Percentiles rank a stretch among this genome's conserved stretches.
These are phyloP conservation scores for Drosophila anomalata DNA, from an alignment of 2,888 invertebrate species.

Conservation along the genomic window DNA sequence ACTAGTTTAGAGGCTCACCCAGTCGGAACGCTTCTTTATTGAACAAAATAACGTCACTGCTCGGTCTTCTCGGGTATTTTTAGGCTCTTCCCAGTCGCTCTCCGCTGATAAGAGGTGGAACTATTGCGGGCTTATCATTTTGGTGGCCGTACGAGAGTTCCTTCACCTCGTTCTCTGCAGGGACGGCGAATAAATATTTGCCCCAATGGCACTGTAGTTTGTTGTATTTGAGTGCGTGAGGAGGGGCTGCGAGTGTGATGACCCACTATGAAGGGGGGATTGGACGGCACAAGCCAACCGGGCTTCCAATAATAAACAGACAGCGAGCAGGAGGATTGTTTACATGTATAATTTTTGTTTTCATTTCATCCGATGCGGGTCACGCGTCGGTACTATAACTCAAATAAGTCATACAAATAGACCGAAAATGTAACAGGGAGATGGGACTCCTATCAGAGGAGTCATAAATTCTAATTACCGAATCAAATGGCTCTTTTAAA, in stretches of 20 bases:
- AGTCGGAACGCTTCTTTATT: constrained; percentile 25
- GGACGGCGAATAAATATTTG: constrained; percentile 49
- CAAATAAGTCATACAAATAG: constrained; percentile 13
- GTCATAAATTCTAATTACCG: neutral
- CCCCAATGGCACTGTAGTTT: constrained; percentile 36
- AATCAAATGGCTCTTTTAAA: neutral
- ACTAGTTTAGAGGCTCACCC: constrained; percentile 24
- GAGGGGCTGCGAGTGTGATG: constrained; percentile 39
- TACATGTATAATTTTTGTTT: constrained; percentile 36
- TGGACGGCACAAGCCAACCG: constrained; percentile 67
- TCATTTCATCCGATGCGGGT: constrained; percentile 43
- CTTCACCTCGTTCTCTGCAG: constrained; percentile 64
- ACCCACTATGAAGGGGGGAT: constrained; percentile 51
- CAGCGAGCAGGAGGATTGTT: constrained; percentile 17
- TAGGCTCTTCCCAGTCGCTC: constrained; percentile 23
- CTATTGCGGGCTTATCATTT: constrained; percentile 66
- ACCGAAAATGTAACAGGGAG: neutral
- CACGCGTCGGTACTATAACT: constrained; percentile 32
- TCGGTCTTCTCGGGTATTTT: constrained; percentile 11
- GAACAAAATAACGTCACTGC: constrained; percentile 22
- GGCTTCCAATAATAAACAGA: constrained; percentile 66
- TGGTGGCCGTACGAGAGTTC: constrained; percentile 60
- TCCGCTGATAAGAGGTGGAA: constrained; percentile 55
- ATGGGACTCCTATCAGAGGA: neutral
- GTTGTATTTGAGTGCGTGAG: constrained; percentile 3